Conservation (phyloP, 2,888 invertebrate genomes). For the Apoda limacodes region DNA sequence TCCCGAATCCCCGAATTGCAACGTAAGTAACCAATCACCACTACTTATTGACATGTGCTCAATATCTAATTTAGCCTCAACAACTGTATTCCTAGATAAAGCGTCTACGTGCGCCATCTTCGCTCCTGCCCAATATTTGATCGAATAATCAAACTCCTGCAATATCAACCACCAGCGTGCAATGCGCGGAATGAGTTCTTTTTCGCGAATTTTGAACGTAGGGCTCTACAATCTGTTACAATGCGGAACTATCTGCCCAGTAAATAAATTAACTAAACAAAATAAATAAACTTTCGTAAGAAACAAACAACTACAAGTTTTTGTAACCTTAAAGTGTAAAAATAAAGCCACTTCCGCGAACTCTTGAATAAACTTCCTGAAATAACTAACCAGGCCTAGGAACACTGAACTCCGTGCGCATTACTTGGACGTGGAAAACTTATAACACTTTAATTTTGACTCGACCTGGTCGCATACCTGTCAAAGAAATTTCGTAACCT, state of each 20-base stretch:
- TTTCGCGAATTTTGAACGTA: constrained; percentile 9
- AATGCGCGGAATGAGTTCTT: constrained; percentile 6
- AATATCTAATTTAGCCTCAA: too few relatives aligned
- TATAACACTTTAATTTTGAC: constrained; percentile 22
- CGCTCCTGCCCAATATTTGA: constrained; percentile 5
- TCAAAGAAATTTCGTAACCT: too few relatives aligned
- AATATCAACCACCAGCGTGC: constrained; percentile 9
- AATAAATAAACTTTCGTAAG: too few relatives aligned
- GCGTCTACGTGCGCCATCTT: constrained; percentile 11
- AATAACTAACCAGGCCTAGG: constrained; percentile 25
- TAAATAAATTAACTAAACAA: too few relatives aligned
- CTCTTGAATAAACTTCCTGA: constrained; percentile 21
- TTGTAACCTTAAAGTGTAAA: background rate
- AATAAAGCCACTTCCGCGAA: too few relatives aligned
- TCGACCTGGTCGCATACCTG: too few relatives aligned
- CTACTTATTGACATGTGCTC: too few relatives aligned
- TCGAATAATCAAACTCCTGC: constrained; percentile 11
- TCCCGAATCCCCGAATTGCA: too few relatives aligned
- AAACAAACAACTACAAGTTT: too few relatives aligned
- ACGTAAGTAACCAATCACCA: too few relatives aligned
- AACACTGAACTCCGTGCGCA: constrained; percentile 24
- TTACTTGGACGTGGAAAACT: constrained; percentile 25
- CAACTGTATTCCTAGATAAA: constrained; percentile 4
- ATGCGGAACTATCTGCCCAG: constrained; percentile 7
- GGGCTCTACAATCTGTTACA: constrained; percentile 10